These are phyloP conservation scores for Heloderma charlesbogerti DNA, from an alignment of 2,113 vertebrate genomes.

Conservation along the genomic window DNA sequence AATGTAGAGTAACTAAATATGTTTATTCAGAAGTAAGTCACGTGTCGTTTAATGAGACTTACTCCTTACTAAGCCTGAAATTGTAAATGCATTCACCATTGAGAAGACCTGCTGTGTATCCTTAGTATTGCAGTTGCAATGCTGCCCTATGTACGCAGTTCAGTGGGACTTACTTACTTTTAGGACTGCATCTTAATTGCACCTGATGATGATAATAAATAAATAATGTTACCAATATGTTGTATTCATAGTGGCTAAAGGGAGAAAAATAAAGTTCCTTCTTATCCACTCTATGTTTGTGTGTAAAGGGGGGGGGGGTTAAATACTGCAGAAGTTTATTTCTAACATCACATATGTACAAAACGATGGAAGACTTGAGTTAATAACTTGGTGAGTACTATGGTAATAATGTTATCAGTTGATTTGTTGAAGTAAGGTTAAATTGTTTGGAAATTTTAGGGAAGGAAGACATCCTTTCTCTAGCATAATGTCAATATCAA, in stretches of 20 bases:
- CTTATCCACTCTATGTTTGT: background rate
- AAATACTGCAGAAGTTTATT: conserved; percentile 12
- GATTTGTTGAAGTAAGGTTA: conserved; percentile 19
- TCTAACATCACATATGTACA: background rate
- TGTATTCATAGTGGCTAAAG: background rate
- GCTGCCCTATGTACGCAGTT: background rate
- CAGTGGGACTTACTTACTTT: background rate
- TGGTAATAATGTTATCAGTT: conserved; percentile 40
- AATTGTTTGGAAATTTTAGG: conserved; percentile 16
- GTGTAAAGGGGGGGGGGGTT: background rate
- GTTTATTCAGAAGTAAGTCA: background rate
- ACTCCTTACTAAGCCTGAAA: background rate
- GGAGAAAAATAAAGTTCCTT: background rate
- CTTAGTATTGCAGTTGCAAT: background rate
- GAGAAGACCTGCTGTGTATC: background rate
- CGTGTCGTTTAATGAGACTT: background rate
- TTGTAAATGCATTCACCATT: background rate
- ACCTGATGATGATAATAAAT: conserved; percentile 16
- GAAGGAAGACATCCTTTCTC: conserved; percentile 42
- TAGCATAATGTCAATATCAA: conserved; percentile 38
- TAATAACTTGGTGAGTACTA: conserved; percentile 13
- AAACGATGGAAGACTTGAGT: background rate
- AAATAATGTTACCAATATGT: background rate
- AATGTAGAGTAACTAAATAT: background rate
- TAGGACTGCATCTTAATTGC: background rate